These are phyloP conservation scores for Poecilia latipinna DNA, from an alignment of 2,113 vertebrate species.

Conservation along the genomic window DNA sequence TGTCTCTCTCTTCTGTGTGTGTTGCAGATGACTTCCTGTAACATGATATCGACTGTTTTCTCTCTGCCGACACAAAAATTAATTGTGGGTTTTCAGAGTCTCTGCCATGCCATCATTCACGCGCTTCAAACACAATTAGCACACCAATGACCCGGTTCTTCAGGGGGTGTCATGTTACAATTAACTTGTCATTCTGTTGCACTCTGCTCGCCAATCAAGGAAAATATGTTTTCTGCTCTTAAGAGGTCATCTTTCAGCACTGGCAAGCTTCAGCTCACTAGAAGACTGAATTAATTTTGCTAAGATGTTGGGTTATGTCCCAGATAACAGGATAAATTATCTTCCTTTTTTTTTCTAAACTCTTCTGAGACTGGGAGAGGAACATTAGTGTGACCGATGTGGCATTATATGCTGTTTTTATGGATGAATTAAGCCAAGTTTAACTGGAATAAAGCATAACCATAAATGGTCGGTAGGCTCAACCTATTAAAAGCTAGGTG, in stretches of 20 bases:
- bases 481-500: not conserved
- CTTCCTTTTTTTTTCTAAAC: conserved; percentile 15
- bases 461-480: conserved; percentile 10
- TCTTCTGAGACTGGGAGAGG: conserved; percentile 21
- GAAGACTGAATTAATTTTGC: conserved; percentile 50
- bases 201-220: conserved; percentile 36
- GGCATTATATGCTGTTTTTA: conserved; percentile 17
- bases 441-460: conserved; percentile 26
- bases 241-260: conserved; percentile 59
- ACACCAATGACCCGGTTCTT: conserved; percentile 68
- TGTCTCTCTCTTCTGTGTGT: conserved; percentile 2
- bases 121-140: conserved; percentile 66
- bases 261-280: conserved; percentile 32
- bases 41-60: conserved; percentile 47
- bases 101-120: conserved; percentile 47
- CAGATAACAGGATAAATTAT: conserved; percentile 68
- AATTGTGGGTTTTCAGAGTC: conserved; percentile 56
- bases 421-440: conserved; percentile 1
- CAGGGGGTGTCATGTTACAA: conserved; percentile 69
- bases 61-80: conserved; percentile 59
- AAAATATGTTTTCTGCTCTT: conserved; percentile 57
- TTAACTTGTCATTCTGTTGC: conserved; percentile 41
- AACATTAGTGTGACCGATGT: conserved; percentile 48
- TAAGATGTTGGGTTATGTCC: conserved; percentile 58
- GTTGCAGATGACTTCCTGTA: conserved; percentile 32